These are phyloP conservation scores for Burhinus bistriatus DNA, from an alignment of 2,113 vertebrate genomes.

Conservation along the genomic window DNA sequence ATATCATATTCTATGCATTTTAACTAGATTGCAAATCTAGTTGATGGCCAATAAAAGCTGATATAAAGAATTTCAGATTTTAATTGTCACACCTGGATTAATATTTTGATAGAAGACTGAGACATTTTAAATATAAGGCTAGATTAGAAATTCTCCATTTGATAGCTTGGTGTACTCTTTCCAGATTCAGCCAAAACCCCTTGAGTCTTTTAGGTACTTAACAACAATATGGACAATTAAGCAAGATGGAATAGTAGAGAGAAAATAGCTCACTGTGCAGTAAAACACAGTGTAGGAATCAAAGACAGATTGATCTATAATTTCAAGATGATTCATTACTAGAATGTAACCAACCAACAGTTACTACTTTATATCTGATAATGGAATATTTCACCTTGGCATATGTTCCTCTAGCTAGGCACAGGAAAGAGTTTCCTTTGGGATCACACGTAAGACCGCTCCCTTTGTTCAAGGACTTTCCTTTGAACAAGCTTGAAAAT, in stretches of 20 bases:
- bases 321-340: not conserved
- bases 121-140: not conserved
- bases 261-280: not conserved
- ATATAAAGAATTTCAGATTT: not conserved
- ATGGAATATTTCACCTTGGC: not conserved
- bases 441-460: not conserved
- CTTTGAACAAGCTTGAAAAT: not conserved
- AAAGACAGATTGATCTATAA: not conserved
- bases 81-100: constrained; percentile 7
- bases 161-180: not conserved
- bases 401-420: not conserved
- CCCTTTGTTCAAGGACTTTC: not conserved
- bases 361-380: not conserved
- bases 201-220: constrained; percentile 7
- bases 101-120: not conserved
- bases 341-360: not conserved
- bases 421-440: not conserved
- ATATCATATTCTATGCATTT: not conserved
- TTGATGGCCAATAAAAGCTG: not conserved
- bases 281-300: not conserved
- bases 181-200: not conserved
- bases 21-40: not conserved
- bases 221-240: not conserved
- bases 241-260: not conserved
- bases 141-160: not conserved